These are phyloP conservation scores for Pollenia labialis DNA, from an alignment of 2,888 invertebrate genomes.

Conservation along the genomic window DNA sequence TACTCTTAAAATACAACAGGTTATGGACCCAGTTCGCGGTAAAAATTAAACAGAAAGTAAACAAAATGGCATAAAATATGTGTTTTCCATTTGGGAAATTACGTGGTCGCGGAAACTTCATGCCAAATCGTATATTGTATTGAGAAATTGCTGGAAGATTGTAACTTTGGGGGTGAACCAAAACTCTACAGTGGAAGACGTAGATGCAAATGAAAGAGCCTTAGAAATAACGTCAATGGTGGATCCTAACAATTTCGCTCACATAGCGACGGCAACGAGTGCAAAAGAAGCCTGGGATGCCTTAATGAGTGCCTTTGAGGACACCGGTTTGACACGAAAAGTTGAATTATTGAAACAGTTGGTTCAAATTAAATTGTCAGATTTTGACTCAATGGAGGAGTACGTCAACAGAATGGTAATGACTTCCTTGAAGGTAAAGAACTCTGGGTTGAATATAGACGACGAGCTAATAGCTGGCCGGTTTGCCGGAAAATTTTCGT, in stretches of 20 bases:
- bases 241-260: conserved; percentile 8
- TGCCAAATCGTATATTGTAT: too few species aligned
- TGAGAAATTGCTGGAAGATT: too few species aligned
- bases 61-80: too few species aligned
- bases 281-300: conserved; percentile 16
- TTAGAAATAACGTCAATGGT: conserved; percentile 16
- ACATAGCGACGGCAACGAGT: conserved; percentile 1
- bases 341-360: neutral
- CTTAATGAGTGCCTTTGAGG: neutral
- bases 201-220: neutral
- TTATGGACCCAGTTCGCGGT: too few species aligned
- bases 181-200: too few species aligned
- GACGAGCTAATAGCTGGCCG: conserved; percentile 69
- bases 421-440: conserved; percentile 67
- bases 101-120: too few species aligned
- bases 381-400: conserved; percentile 1
- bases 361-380: neutral
- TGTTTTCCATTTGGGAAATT: too few species aligned
- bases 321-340: neutral
- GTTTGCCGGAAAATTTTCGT: conserved; percentile 63
- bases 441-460: conserved; percentile 63
- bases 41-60: too few species aligned
- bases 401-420: conserved; percentile 69
- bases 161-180: too few species aligned
- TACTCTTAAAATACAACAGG: too few species aligned